Percentiles rank a stretch among this genome's conserved stretches.
Conservation (phyloP, 2,888 invertebrate genomes). For the Polietes domitor region DNA sequence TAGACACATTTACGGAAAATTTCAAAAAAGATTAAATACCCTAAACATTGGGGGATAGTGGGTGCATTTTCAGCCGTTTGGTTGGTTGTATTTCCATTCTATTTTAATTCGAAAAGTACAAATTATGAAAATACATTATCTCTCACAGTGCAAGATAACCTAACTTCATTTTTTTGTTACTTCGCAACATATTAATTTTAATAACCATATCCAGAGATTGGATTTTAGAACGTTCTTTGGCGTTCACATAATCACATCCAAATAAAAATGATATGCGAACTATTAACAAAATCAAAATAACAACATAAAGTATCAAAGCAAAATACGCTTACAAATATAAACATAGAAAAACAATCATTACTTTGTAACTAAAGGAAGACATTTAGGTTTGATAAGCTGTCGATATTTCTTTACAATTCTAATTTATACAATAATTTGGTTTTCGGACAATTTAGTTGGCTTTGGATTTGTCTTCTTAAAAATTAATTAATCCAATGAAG, state of each 20-base stretch:
- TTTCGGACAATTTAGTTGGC: slow-evolving; percentile 26
- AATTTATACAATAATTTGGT: slow-evolving; percentile 48
- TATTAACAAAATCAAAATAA: slow-evolving; percentile 50
- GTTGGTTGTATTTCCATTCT: no score
- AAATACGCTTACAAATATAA: slow-evolving; percentile 29
- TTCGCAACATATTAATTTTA: slow-evolving; percentile 39
- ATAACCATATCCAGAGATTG: slow-evolving; percentile 58
- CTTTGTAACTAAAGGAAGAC: slow-evolving; percentile 50
- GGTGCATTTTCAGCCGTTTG: no score
- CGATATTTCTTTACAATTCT: slow-evolving; percentile 21
- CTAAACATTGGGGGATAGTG: no score
- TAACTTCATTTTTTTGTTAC: background rate
- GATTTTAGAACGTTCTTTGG: slow-evolving; percentile 3
- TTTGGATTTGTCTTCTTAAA: slow-evolving; percentile 7
- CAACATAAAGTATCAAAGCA: slow-evolving; percentile 42
- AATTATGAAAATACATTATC: no score
- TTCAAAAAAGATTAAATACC: no score
- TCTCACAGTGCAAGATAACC: no score
- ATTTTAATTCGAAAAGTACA: no score
- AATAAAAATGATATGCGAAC: background rate
- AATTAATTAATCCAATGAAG: slow-evolving; percentile 33
- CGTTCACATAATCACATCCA: background rate
- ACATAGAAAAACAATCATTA: slow-evolving; percentile 24
- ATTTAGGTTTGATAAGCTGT: slow-evolving; percentile 29
- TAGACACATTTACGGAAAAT: no score